These are phyloP conservation scores for Syngnathus acus DNA, from an alignment of 2,797 vertebrate genomes.

Conservation along the genomic window DNA sequence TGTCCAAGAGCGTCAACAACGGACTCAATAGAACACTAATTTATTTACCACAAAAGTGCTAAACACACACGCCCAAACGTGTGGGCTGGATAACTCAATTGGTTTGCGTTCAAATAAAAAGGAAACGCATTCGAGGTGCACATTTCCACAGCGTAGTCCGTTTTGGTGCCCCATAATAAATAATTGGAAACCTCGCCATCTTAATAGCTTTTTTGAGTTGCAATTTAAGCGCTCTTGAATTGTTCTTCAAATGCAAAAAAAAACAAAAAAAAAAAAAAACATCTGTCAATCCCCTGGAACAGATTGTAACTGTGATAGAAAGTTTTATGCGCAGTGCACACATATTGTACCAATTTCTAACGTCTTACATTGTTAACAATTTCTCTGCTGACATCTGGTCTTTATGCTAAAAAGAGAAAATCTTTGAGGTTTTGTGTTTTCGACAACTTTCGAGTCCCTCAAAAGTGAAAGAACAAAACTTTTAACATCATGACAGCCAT, in stretches of 20 bases:
- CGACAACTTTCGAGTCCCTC: neutral
- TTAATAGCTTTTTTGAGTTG: neutral
- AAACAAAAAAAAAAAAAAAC: neutral
- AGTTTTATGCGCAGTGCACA: neutral
- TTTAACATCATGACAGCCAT: neutral
- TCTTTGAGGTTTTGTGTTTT: neutral
- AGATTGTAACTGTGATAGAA: neutral
- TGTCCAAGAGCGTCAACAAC: conserved; percentile 62
- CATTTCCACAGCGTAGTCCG: neutral
- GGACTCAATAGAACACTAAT: conserved; percentile 57
- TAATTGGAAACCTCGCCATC: neutral
- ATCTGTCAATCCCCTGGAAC: neutral
- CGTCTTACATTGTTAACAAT: neutral
- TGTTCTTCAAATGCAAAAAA: neutral
- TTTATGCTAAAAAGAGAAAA: neutral
- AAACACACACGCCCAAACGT: conserved; percentile 44
- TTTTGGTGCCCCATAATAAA: neutral
- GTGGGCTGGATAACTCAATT: conserved; percentile 7
- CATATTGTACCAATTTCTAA: neutral
- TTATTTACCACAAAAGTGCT: conserved; percentile 65
- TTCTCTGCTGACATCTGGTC: neutral
- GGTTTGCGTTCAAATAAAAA: neutral
- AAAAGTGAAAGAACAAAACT: neutral
- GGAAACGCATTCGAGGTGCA: neutral
- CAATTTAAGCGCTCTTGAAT: neutral